These are phyloP conservation scores for Drosophila macrothrix DNA, from an alignment of 2,888 invertebrate species.

Conservation along the genomic window DNA sequence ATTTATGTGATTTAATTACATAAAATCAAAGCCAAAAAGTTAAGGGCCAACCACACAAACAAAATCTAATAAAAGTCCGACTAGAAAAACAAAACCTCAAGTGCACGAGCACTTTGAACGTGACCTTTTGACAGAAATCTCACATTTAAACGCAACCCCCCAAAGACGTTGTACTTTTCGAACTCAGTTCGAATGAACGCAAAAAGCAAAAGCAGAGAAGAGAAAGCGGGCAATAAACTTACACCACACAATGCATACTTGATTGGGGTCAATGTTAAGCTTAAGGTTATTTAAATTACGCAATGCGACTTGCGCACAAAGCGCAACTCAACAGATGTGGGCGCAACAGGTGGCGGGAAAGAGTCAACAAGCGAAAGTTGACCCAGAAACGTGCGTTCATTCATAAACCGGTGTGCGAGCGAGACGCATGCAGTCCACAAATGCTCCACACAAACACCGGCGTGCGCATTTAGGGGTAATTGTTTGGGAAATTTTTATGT, in stretches of 20 bases:
- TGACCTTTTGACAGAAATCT: slow-evolving; percentile 53
- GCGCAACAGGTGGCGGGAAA: slow-evolving; percentile 65
- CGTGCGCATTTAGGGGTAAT: slow-evolving; percentile 76
- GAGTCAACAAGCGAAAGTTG: slow-evolving; percentile 57
- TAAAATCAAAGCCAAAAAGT: neutral
- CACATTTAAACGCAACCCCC: slow-evolving; percentile 28
- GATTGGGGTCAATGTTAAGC: slow-evolving; percentile 67
- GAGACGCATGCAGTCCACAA: slow-evolving; percentile 54
- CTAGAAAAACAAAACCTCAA: neutral
- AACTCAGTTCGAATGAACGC: slow-evolving; percentile 11
- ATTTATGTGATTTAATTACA: neutral
- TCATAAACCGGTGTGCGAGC: slow-evolving; percentile 63
- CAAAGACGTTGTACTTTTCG: slow-evolving; percentile 46
- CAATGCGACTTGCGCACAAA: slow-evolving; percentile 54
- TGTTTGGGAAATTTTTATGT: slow-evolving; percentile 79
- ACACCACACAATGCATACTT: slow-evolving; percentile 50
- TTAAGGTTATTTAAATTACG: slow-evolving; percentile 45
- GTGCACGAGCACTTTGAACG: slow-evolving; percentile 34
- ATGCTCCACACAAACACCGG: slow-evolving; percentile 38
- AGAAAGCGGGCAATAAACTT: slow-evolving; percentile 32
- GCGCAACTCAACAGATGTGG: slow-evolving; percentile 6
- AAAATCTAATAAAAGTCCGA: neutral
- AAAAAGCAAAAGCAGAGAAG: slow-evolving; percentile 15
- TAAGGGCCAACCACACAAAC: neutral
- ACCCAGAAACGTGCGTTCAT: slow-evolving; percentile 76